Conservation (phyloP, 2,888 invertebrate genomes). For the Andrena camellia region DNA sequence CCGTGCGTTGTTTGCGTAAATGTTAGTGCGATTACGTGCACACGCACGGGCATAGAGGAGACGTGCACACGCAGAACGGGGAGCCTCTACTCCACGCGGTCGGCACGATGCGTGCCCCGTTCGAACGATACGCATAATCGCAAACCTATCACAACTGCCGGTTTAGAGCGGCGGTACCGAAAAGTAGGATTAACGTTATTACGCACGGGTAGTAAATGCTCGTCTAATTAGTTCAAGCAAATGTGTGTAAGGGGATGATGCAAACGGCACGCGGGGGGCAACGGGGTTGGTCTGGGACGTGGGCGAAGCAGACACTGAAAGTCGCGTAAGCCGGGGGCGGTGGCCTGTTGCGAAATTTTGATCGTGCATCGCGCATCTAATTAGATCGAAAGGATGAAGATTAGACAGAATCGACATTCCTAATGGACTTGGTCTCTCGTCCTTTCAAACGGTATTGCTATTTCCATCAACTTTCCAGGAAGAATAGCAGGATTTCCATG, state of each 20-base stretch:
- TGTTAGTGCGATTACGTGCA: slow-evolving; percentile 65
- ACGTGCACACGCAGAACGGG: not conserved
- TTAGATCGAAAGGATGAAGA: not conserved
- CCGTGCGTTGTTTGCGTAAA: slow-evolving; percentile 68
- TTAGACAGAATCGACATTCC: not conserved
- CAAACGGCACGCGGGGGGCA: not conserved
- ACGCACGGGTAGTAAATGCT: slow-evolving; percentile 73
- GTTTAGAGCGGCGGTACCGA: slow-evolving; percentile 60
- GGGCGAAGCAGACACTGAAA: slow-evolving; percentile 46
- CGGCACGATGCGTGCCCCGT: slow-evolving; percentile 40
- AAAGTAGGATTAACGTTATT: slow-evolving; percentile 79
- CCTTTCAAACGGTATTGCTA: not conserved
- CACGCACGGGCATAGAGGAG: slow-evolving; percentile 26
- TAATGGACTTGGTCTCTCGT: not conserved
- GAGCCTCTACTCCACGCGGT: not conserved
- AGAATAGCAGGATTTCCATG: slow-evolving; percentile 5
- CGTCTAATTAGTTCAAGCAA: slow-evolving; percentile 76
- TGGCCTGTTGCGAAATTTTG: slow-evolving; percentile 2
- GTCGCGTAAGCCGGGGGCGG: slow-evolving; percentile 24
- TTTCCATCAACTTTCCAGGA: not conserved
- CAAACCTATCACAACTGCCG: slow-evolving; percentile 70
- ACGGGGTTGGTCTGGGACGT: slow-evolving; percentile 2
- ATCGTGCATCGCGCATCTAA: slow-evolving; percentile 8
- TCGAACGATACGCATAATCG: slow-evolving; percentile 57
- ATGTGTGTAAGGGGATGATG: slow-evolving; percentile 59